Conservation (phyloP, 2,888 invertebrate species). For the Slavum lentiscoides region DNA sequence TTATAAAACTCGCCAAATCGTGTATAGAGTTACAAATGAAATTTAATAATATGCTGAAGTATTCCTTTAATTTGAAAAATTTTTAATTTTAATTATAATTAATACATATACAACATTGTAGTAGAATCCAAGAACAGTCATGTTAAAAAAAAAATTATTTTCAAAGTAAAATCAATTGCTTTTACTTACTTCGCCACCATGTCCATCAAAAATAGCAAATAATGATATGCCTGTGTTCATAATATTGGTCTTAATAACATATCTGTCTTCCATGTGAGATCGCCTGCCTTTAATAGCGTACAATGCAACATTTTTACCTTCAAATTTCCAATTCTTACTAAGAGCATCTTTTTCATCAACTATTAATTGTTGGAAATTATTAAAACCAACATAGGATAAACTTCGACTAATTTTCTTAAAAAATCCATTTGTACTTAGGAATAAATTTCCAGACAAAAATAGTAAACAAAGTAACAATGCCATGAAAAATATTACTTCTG, state of each 20-base stretch:
- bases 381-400: slow-evolving; percentile 71
- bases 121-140: too few species aligned
- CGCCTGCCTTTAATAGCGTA: slow-evolving; percentile 89
- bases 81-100: too few species aligned
- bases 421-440: slow-evolving; percentile 66
- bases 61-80: too few species aligned
- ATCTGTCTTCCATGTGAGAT: slow-evolving; percentile 92
- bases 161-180: slow-evolving; percentile 1
- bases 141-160: too few species aligned
- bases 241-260: slow-evolving; percentile 83
- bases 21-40: too few species aligned
- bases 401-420: slow-evolving; percentile 60
- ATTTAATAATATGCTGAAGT: too few species aligned
- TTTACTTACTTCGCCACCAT: slow-evolving; percentile 78
- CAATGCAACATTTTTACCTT: slow-evolving; percentile 76
- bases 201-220: slow-evolving; percentile 93
- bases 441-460: slow-evolving; percentile 80
- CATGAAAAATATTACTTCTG: slow-evolving; percentile 77
- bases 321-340: slow-evolving; percentile 75
- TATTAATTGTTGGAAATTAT: slow-evolving; percentile 66
- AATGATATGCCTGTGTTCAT: slow-evolving; percentile 83
- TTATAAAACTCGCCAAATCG: too few species aligned
- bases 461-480: slow-evolving; percentile 72
- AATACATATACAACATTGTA: too few species aligned
- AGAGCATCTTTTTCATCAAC: slow-evolving; percentile 59